A percentile compares a stretch with the other conserved stretches of the same genome.
Evolutionary conservation across 2,113 vertebrate genomes (phyloP).

Genomic region (Ameiurus melas): DNA sequence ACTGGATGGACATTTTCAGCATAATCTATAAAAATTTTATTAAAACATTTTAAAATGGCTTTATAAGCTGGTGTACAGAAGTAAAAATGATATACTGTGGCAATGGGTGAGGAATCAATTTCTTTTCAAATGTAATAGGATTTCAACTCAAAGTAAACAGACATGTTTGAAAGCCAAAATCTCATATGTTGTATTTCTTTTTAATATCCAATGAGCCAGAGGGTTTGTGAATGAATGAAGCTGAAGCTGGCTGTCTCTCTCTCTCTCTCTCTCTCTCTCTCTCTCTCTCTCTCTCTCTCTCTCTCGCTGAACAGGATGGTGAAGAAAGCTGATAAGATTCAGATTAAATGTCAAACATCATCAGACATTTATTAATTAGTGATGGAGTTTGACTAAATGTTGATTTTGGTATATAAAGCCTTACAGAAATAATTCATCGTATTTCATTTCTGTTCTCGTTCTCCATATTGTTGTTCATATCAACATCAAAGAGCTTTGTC

Average conservation of each 20-base stretch:
- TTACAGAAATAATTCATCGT: neutral
- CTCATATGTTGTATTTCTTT: conserved; percentile 4
- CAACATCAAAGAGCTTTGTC: neutral
- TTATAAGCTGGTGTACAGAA: neutral
- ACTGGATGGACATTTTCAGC: neutral
- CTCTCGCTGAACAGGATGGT: neutral
- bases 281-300: neutral
- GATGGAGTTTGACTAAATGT: neutral
- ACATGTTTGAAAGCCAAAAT: conserved; percentile 14
- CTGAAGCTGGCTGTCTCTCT: neutral
- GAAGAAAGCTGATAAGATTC: neutral
- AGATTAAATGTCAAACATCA: neutral
- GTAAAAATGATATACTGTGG: neutral
- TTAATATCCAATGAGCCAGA: neutral
- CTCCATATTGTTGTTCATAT: neutral
- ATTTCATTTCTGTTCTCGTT: neutral
- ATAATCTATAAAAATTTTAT: neutral
- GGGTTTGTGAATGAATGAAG: conserved; percentile 13
- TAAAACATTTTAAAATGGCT: neutral
- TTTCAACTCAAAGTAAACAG: conserved; percentile 31
- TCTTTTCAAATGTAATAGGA: conserved; percentile 19
- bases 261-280: neutral
- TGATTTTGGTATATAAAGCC: neutral
- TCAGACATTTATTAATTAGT: neutral
- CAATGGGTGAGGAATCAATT: neutral